phyloP scores from a whole-genome alignment of 2,797 vertebrate genomes.

The Morus bassanus region DNA sequence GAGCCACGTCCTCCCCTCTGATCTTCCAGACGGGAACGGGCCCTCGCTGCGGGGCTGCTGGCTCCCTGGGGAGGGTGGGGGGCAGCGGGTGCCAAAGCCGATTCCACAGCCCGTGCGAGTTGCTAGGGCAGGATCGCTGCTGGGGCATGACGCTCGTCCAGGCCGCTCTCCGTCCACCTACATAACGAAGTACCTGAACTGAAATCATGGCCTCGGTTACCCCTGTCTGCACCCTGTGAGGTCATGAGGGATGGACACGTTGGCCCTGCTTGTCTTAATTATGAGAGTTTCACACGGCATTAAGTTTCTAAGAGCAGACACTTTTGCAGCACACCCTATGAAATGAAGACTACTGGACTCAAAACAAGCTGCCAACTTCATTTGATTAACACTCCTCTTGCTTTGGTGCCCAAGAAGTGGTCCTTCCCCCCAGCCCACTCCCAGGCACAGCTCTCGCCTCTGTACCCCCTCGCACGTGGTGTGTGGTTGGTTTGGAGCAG shows the following conservation, averaged over 20 bases:
- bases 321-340: neutral
- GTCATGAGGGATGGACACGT: rapidly evolving
- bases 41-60: rapidly evolving
- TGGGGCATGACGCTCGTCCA: neutral
- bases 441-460: rapidly evolving
- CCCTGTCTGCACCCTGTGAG: neutral
- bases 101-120: rapidly evolving
- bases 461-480: rapidly evolving
- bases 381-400: neutral
- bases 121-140: neutral
- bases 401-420: neutral
- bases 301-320: neutral
- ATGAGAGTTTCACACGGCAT: neutral
- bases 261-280: neutral
- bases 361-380: neutral
- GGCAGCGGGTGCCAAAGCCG: rapidly evolving
- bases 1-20: rapidly evolving
- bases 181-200: too few relatives aligned
- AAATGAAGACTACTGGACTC: neutral
- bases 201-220: neutral
- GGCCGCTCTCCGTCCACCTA: rapidly evolving
- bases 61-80: rapidly evolving
- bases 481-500: neutral
- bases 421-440: neutral
- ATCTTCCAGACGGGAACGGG: rapidly evolving